phyloP scores from a whole-genome alignment of 2,113 vertebrate genomes.

The Pantherophis guttatus region DNA sequence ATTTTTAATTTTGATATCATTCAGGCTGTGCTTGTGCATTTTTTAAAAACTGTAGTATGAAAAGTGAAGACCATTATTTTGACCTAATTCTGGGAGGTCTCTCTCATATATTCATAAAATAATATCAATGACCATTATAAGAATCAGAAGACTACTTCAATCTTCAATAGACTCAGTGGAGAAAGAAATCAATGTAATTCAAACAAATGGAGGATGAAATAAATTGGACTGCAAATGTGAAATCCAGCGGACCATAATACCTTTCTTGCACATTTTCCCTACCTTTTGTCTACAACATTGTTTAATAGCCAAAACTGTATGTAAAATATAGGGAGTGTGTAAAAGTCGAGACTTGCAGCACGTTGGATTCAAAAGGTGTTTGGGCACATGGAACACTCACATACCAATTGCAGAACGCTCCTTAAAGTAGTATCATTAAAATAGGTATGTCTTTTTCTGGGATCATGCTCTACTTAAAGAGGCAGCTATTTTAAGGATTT shows the following conservation, averaged over 20 bases:
- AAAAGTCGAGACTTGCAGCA: background rate
- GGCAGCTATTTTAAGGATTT: background rate
- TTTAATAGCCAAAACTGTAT: background rate
- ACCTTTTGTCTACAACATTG: background rate
- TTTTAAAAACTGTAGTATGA: background rate
- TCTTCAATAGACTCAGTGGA: background rate
- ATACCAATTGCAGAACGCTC: background rate
- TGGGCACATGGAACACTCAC: background rate
- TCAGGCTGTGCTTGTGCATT: background rate
- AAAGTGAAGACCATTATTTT: background rate
- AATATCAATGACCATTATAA: background rate
- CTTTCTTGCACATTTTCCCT: background rate
- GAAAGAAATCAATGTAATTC: background rate
- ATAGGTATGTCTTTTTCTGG: background rate
- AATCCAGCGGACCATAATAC: background rate
- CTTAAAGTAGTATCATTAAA: background rate
- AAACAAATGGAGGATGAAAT: background rate
- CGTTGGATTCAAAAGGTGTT: background rate
- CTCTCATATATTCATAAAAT: background rate
- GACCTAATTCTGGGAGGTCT: background rate
- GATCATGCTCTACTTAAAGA: background rate
- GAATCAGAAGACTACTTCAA: background rate
- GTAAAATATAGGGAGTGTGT: background rate
- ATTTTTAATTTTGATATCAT: background rate
- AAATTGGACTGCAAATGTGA: background rate